Base-by-base conservation (phyloP, 1,140 invertebrate genomes). In the Zeugodacus cucurbitae region DNA sequence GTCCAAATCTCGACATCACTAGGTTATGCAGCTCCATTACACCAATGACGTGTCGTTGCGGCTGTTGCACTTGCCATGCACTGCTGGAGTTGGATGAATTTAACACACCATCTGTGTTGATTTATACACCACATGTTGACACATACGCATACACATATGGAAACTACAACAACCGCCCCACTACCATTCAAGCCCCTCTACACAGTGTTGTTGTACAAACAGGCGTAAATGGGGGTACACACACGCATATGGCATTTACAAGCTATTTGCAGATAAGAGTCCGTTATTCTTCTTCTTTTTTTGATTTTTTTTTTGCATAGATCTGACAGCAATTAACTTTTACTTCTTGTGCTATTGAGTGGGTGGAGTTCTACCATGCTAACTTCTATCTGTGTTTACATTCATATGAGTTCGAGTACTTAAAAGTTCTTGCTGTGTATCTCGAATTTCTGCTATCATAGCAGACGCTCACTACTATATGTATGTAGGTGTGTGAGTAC, bases 61-160 rank as follows among this genome's bases (percentile, higher is more conserved):
- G 74, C 41, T 48, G 74, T 82, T 82, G 41, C 41, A 82, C 74
- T 48, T 22, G 74, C 8, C 44, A 29, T 82, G 74, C 74, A 48
- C 74, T 82, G n/a, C 34, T 54, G 74, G 41, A 82, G 74, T 82
- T 44, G 41, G 74, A 82, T 82, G 74, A 48, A 82, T 82, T 82
- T 82, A 48, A 26, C 11, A 48, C 41, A 48, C 74, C 74, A 82
- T 44, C 20, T 82, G 74, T 82, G 74, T 82, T 82, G 74, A 82
- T 82, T 82, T 54, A 48, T 48, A 82, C 22, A n/a, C 37, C 37
- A 82, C 74, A 29, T 54, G 37, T 82, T 37, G 74, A 20, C 74
- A 20, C 74, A 48, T 1, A 82, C 34, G 20, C 32, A 74, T 41
- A 7, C 7, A 10, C 34, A 29, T 48, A 48, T 48, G 58, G 58